Base-by-base conservation (phyloP, 1,140 invertebrate species). In the Nasonia vitripennis region DNA sequence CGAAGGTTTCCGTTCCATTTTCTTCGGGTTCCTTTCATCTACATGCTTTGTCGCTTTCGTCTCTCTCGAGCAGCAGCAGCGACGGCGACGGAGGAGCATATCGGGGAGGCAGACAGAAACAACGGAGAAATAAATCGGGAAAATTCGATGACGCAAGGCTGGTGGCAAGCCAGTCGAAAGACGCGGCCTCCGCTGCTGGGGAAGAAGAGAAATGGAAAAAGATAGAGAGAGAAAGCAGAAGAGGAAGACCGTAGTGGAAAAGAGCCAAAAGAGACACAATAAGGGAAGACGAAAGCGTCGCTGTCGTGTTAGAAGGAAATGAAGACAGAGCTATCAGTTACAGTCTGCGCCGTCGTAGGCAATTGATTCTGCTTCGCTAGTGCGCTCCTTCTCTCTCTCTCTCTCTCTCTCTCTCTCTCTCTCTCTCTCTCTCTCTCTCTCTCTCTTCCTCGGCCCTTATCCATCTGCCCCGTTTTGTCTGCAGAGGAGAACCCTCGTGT, bases 241-340 rank as follows among this genome's bases (percentile, higher is more conserved):
- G 34, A 67, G 83, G 84, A 34, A 73, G 70, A 81, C 77, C 67
- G 71, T 34, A 86, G 75, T 86, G 80, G 81, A 86, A 80, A 87
- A 86, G 88, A 88, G 86, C 84, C 88, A 89, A 89, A 89, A 85
- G 68, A 27, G 68, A 34, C 31, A 71, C 68, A 71, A 71, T 71
- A 79, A 86, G 84, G 87, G 84, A 88, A 80, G 23, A 71, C 20
- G 88, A 86, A 88, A 89, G 86, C 87, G 86, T 87, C 83, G 83
- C 86, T 89, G 90, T 88, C 91, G 90, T 90, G 90, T 90, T 88
- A 88, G 88, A 90, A 91, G 90, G 89, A 90, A 91, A 91, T 90
- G 90, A 89, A 91, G 90, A 91, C 89, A 89, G 90, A 89, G 86
- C 89, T 91, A 91, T 91, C 91, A 90, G 89, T 91, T 91, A 91